A percentile compares a stretch with the other conserved stretches of the same genome.
phyloP scores from a whole-genome alignment of 2,113 vertebrate species.

The Silurus asotus region DNA sequence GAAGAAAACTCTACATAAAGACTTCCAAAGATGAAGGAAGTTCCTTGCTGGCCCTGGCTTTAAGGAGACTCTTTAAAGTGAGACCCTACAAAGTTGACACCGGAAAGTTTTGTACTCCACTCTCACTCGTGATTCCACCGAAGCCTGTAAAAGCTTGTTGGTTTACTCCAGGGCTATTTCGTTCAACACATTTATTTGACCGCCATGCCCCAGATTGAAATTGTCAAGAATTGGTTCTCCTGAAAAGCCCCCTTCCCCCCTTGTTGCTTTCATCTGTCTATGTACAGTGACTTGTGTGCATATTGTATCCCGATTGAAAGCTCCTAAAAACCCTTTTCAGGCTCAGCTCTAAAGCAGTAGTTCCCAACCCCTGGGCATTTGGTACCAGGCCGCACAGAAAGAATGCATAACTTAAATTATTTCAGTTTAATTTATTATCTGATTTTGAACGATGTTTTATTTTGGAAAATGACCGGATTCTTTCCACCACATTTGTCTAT shows the following conservation, averaged over 20 bases:
- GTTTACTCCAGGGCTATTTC: conserved; percentile 1
- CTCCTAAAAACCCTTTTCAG: not conserved
- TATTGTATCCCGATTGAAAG: not conserved
- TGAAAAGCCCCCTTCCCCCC: not conserved
- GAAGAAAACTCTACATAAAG: not conserved
- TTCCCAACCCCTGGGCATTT: too few relatives aligned
- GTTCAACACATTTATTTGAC: conserved; percentile 1
- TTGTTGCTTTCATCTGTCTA: not conserved
- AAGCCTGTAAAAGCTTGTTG: not conserved
- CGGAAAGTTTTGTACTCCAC: not conserved
- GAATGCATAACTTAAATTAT: too few relatives aligned
- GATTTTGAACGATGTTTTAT: too few relatives aligned
- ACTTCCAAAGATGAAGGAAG: not conserved
- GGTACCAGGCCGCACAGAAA: too few relatives aligned
- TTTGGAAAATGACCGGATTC: too few relatives aligned
- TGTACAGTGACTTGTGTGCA: not conserved
- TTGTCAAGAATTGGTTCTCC: not conserved
- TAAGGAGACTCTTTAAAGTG: not conserved
- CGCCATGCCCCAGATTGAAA: conserved; percentile 15
- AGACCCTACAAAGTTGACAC: not conserved
- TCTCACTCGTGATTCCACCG: not conserved
- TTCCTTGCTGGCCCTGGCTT: not conserved
- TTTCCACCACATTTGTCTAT: too few relatives aligned
- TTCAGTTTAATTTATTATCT: too few relatives aligned
- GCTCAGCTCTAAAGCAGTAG: not conserved